These are phyloP conservation scores for Microplitis demolitor DNA, from an alignment of 1,140 invertebrate genomes.

Conservation along the genomic window DNA sequence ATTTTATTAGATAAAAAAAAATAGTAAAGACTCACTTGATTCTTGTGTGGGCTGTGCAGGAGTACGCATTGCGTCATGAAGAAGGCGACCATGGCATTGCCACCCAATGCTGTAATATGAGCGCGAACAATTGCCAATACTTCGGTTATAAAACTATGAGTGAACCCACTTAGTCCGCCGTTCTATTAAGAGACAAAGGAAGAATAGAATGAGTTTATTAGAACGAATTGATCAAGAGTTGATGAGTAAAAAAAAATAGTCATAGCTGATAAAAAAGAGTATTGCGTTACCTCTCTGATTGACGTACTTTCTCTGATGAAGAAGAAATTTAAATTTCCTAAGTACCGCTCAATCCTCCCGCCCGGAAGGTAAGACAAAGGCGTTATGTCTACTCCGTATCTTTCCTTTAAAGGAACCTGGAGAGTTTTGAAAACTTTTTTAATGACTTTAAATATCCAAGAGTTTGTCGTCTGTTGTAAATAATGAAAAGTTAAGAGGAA, in stretches of 20 bases:
- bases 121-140: conserved; percentile 88
- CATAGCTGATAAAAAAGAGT: conserved; percentile 16
- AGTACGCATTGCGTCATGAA: conserved; percentile 91
- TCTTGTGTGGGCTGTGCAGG: conserved; percentile 92
- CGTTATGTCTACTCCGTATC: conserved; percentile 83
- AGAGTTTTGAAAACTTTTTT: conserved; percentile 25
- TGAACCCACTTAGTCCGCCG: conserved; percentile 90
- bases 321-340: conserved; percentile 94
- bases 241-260: neutral
- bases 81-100: conserved; percentile 93
- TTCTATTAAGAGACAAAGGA: conserved; percentile 56
- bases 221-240: neutral
- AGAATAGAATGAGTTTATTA: neutral
- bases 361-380: conserved; percentile 83
- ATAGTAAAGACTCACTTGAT: conserved; percentile 73
- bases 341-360: conserved; percentile 79
- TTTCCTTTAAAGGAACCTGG: conserved; percentile 68
- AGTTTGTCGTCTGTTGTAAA: too few relatives aligned
- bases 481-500: conserved; percentile 8
- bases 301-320: conserved; percentile 94
- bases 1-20: neutral
- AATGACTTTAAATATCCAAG: too few relatives aligned
- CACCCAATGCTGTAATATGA: conserved; percentile 91
- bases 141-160: conserved; percentile 92
- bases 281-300: conserved; percentile 75